Conservation (phyloP, 2,888 invertebrate species). For the Ecdyonurus torrentis region DNA sequence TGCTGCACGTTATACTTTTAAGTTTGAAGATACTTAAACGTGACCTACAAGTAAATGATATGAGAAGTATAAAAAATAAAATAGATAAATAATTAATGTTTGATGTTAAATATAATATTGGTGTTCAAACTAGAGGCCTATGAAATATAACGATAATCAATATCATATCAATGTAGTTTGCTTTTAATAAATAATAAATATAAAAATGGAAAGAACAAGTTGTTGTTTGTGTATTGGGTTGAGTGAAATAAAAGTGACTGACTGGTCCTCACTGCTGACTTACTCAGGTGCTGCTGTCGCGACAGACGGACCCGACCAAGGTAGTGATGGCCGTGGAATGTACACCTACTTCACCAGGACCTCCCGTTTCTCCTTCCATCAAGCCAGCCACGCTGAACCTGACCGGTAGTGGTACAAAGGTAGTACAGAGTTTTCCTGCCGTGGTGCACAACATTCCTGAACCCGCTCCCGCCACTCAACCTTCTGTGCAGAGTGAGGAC, state of each 20-base stretch:
- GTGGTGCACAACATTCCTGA: constrained; percentile 8
- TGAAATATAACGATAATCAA: no score
- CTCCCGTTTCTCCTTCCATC: constrained; percentile 8
- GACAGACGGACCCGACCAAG: not conserved
- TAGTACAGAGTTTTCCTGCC: constrained; percentile 11
- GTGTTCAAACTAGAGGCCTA: not conserved
- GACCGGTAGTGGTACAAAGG: constrained; percentile 9
- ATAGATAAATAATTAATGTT: not conserved
- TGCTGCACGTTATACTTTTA: not conserved
- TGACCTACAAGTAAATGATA: not conserved
- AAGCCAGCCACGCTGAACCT: constrained; percentile 13
- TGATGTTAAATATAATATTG: not conserved
- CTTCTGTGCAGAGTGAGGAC: not conserved
- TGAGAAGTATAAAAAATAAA: no score
- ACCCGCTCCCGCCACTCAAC: not conserved
- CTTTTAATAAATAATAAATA: not conserved
- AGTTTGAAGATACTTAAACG: not conserved
- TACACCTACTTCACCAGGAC: not conserved
- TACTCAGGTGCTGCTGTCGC: not conserved
- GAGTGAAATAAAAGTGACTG: not conserved
- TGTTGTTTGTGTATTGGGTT: no score
- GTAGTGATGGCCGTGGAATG: not conserved
- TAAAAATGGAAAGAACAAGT: no score
- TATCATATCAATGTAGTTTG: not conserved
- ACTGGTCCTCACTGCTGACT: not conserved